Conservation (phyloP, 2,888 invertebrate species). For the Desoria tigrina region DNA sequence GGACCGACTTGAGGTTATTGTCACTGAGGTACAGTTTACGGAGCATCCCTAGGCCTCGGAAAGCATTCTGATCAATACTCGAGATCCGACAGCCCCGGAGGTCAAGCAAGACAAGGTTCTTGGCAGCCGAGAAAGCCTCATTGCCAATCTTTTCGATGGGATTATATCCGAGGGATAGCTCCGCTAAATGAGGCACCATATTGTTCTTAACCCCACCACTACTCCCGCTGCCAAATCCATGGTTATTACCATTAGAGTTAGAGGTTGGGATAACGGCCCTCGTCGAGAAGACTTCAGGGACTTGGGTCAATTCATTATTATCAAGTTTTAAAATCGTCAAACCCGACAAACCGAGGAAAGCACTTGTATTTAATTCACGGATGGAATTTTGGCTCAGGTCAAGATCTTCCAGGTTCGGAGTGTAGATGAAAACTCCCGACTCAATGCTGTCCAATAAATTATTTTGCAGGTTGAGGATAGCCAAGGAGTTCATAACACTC, state of each 20-base stretch:
- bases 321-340: constrained; percentile 78
- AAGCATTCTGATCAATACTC: constrained; percentile 74
- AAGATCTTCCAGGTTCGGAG: constrained; percentile 77
- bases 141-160: constrained; percentile 74
- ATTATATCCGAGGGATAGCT: constrained; percentile 80
- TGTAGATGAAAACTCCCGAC: constrained; percentile 71
- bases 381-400: constrained; percentile 85
- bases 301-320: constrained; percentile 75
- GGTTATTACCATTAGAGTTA: constrained; percentile 12
- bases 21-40: constrained; percentile 77
- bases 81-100: constrained; percentile 77
- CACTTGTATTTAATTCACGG: constrained; percentile 72
- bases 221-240: constrained; percentile 58
- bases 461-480: constrained; percentile 76
- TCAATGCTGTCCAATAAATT: constrained; percentile 79
- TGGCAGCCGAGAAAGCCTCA: constrained; percentile 76
- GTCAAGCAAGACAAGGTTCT: constrained; percentile 73
- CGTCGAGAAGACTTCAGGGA: constrained; percentile 61
- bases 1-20: constrained; percentile 72
- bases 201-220: constrained; percentile 60
- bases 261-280: constrained; percentile 33
- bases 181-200: constrained; percentile 72
- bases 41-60: constrained; percentile 65
- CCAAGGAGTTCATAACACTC: constrained; percentile 66
- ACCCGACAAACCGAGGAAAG: constrained; percentile 74